These are phyloP conservation scores for Diglossa brunneiventris DNA, from an alignment of 2,113 vertebrate genomes.

Conservation along the genomic window DNA sequence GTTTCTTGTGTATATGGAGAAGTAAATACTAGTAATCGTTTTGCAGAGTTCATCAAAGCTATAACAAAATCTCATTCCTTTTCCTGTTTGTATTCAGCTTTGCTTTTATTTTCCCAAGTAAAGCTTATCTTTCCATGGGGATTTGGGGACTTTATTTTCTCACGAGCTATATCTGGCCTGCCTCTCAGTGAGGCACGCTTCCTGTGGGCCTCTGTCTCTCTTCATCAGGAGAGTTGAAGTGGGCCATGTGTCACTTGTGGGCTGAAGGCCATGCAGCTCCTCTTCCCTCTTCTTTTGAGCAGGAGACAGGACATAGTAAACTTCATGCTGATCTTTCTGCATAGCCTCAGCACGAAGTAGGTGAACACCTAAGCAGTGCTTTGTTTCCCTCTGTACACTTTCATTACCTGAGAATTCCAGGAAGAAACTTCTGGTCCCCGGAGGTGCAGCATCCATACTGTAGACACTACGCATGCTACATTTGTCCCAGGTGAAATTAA, in stretches of 20 bases:
- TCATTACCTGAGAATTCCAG: background rate
- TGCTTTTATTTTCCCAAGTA: background rate
- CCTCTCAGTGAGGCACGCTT: background rate
- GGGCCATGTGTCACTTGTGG: background rate
- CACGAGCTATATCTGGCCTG: background rate
- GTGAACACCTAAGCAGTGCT: background rate
- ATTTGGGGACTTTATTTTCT: background rate
- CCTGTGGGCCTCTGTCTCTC: background rate
- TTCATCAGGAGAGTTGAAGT: background rate
- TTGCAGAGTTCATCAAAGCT: background rate
- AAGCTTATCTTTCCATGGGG: background rate
- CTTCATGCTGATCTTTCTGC: background rate
- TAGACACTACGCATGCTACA: accelerated
- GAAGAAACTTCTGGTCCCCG: background rate
- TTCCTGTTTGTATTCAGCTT: background rate
- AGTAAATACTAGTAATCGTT: background rate
- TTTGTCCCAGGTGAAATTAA: background rate
- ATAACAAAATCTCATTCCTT: background rate
- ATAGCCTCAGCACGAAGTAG: background rate
- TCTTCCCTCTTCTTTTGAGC: background rate
- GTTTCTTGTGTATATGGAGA: background rate
- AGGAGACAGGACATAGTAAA: background rate
- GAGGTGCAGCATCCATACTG: background rate
- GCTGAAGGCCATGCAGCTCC: background rate
- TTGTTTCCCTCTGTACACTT: background rate